Conservation (phyloP, 2,888 invertebrate species). For the Protophormia terraenovae region DNA sequence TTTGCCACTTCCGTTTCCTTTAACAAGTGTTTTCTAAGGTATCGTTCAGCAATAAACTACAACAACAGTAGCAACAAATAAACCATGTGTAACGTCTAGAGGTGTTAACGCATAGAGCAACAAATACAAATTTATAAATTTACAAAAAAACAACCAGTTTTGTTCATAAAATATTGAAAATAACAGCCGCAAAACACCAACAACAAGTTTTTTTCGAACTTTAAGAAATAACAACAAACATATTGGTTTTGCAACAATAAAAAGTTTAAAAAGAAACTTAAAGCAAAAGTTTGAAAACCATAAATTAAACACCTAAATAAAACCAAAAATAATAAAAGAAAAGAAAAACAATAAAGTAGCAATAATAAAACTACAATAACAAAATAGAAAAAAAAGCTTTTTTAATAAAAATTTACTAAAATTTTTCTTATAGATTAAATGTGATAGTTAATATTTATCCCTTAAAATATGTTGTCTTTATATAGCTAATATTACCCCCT, state of each 20-base stretch:
- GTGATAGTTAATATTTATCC: neutral
- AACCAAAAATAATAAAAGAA: neutral
- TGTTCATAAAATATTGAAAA: conserved; percentile 80
- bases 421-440: no score
- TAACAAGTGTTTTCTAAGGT: conserved; percentile 64
- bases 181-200: conserved; percentile 74
- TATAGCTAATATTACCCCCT: neutral
- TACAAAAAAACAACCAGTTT: conserved; percentile 50
- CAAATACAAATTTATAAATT: conserved; percentile 57
- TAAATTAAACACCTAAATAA: conserved; percentile 40
- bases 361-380: no score
- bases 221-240: conserved; percentile 35
- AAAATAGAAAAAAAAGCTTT: no score
- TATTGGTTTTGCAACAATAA: conserved; percentile 4
- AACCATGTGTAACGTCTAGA: conserved; percentile 52
- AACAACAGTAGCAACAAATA: conserved; percentile 33
- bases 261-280: conserved; percentile 22
- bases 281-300: conserved; percentile 23
- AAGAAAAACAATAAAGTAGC: neutral
- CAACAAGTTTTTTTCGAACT: conserved; percentile 27
- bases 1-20: conserved; percentile 68
- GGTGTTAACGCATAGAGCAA: conserved; percentile 64
- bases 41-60: conserved; percentile 49
- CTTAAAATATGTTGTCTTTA: neutral
- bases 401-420: no score